These are phyloP conservation scores for Drosophila rufa DNA, from an alignment of 1,140 invertebrate genomes.

Conservation along the genomic window DNA sequence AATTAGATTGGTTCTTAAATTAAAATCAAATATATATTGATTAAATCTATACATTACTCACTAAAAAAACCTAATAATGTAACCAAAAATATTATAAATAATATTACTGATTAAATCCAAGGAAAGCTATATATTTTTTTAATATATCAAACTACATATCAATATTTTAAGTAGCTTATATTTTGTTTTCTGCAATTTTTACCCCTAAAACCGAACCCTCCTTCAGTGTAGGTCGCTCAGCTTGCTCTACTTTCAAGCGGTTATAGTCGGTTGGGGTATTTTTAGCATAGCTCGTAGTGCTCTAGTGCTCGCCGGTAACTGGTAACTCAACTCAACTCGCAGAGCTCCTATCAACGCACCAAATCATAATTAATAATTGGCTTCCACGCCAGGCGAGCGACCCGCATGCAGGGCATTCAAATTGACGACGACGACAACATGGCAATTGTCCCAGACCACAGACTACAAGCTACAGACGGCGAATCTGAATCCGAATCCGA, in stretches of 20 bases:
- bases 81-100: no score
- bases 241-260: conserved; percentile 57
- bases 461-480: conserved; percentile 2
- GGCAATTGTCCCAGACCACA: conserved; percentile 24
- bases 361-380: conserved; percentile 72
- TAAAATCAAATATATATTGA: no score
- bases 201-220: conserved; percentile 4
- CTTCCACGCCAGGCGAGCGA: conserved; percentile 30
- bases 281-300: conserved; percentile 38
- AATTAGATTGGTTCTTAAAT: not conserved
- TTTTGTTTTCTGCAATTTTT: not conserved
- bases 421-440: conserved; percentile 22
- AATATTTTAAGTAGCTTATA: no score
- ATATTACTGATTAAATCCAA: no score
- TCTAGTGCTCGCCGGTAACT: not conserved
- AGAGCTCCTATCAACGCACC: conserved; percentile 60
- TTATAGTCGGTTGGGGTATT: conserved; percentile 37
- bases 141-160: no score
- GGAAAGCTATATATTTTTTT: no score
- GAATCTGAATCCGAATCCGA: conserved; percentile 8
- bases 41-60: no score
- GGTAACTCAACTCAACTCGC: conserved; percentile 4
- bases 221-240: conserved; percentile 1
- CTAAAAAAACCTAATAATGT: no score
- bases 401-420: conserved; percentile 47